A percentile compares a stretch with the other conserved stretches of the same genome.
phyloP scores from a whole-genome alignment of 53 echinoderm and acorn worm species.

The Hippasteria phrygiana region DNA sequence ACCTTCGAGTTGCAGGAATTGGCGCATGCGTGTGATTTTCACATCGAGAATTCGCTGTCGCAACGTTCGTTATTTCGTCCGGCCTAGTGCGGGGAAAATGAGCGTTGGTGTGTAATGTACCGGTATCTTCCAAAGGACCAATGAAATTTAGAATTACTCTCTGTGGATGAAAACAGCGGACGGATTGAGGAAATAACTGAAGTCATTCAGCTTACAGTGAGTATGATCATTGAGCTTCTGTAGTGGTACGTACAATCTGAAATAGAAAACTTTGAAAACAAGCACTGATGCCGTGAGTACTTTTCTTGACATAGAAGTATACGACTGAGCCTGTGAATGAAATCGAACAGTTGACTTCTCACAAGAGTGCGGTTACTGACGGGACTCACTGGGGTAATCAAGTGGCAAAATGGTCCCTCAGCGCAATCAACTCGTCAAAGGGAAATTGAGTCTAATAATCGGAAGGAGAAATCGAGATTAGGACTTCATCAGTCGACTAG shows the following conservation, averaged over 20 bases:
- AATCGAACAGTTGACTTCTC: not conserved
- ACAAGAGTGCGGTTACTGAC: not conserved
- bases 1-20: not conserved
- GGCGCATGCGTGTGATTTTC: not conserved
- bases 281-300: too few species aligned
- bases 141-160: too few species aligned
- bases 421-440: not conserved
- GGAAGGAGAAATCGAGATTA: slow-evolving; percentile 18
- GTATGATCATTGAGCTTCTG: too few species aligned
- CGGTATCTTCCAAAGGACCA: too few species aligned
- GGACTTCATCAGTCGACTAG: not conserved
- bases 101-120: too few species aligned
- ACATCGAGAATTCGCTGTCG: not conserved
- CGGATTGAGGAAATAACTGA: too few species aligned
- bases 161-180: too few species aligned
- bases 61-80: not conserved
- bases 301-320: not conserved
- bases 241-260: too few species aligned
- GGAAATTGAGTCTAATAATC: not conserved
- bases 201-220: too few species aligned
- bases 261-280: too few species aligned
- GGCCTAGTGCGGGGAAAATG: not conserved
- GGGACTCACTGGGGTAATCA: not conserved
- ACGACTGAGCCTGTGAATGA: not conserved
- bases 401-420: not conserved